Conservation (phyloP, 2,113 vertebrate genomes). For the Platycercus adscitus region DNA sequence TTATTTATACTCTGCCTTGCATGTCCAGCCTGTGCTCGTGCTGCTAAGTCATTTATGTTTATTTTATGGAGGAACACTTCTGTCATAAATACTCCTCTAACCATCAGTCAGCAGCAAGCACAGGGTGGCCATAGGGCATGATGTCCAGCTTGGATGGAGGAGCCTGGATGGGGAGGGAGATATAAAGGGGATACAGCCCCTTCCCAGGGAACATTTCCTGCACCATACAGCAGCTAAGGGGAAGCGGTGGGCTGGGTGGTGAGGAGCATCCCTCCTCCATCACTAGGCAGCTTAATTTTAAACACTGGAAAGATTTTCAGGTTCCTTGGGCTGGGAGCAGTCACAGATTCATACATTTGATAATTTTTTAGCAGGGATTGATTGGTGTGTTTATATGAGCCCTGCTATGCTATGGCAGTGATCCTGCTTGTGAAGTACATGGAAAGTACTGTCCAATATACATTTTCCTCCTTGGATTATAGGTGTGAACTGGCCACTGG, state of each 20-base stretch:
- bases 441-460: neutral
- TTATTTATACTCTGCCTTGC: conserved; percentile 52
- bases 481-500: neutral
- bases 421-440: neutral
- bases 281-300: neutral
- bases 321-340: neutral
- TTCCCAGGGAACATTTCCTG: neutral
- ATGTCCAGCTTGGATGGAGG: neutral
- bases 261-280: neutral
- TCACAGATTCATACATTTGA: neutral
- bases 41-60: conserved; percentile 33
- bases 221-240: neutral
- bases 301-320: neutral
- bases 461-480: neutral
- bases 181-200: neutral
- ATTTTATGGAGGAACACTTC: conserved; percentile 19
- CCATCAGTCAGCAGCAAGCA: neutral
- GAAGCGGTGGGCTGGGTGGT: neutral
- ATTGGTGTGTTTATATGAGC: neutral
- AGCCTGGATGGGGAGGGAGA: fast-evolving
- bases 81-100: conserved; percentile 28
- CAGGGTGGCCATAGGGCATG: neutral
- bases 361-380: neutral
- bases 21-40: conserved; percentile 2
- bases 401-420: neutral